phyloP scores from a whole-genome alignment of 2,113 vertebrate genomes.

The Ailuropoda melanoleuca region DNA sequence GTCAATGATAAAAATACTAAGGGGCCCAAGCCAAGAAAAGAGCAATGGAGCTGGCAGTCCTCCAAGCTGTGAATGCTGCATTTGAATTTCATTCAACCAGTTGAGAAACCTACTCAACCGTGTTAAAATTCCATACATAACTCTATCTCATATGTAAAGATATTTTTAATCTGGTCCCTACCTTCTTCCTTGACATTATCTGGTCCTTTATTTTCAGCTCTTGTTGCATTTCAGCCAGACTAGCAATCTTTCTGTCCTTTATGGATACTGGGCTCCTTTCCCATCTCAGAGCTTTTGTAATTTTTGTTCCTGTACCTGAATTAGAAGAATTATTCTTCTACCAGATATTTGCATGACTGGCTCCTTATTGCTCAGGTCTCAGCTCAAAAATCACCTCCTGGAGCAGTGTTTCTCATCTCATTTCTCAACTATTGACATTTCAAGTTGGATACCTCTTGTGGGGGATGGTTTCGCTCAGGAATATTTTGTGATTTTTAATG shows the following conservation, averaged over 20 bases:
- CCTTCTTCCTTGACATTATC: neutral
- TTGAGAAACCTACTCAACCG: neutral
- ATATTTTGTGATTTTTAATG: neutral
- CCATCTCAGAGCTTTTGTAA: neutral
- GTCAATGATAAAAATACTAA: conserved; percentile 54
- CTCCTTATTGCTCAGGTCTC: neutral
- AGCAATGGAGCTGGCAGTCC: neutral
- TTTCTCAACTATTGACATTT: neutral
- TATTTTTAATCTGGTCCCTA: neutral
- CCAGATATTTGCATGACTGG: neutral
- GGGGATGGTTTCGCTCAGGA: neutral
- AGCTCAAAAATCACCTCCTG: neutral
- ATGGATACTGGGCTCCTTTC: neutral
- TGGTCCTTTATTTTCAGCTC: neutral
- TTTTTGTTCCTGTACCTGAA: neutral
- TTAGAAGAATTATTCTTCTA: neutral
- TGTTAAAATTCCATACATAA: neutral
- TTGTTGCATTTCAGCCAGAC: neutral
- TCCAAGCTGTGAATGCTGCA: neutral
- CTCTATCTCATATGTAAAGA: neutral
- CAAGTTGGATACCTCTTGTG: neutral
- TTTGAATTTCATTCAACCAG: neutral
- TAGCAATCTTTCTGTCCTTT: neutral
- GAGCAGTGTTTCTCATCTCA: neutral
- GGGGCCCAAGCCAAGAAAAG: neutral